These are phyloP conservation scores for Procavia capensis DNA, from an alignment of 2,113 vertebrate genomes.

Conservation along the genomic window DNA sequence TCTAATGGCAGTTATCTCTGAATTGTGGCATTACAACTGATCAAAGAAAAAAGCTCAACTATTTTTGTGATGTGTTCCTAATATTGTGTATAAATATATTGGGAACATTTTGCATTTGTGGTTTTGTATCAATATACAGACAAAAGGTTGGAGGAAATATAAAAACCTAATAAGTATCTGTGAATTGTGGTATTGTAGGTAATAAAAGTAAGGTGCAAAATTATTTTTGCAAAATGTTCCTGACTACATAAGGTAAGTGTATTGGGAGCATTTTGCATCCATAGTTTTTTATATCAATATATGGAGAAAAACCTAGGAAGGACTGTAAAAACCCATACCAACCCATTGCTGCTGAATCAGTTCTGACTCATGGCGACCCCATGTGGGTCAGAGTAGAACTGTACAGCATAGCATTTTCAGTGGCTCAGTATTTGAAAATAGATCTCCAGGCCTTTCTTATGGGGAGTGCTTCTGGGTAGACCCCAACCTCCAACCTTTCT, in stretches of 20 bases:
- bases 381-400: not conserved
- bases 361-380: not conserved
- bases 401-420: not conserved
- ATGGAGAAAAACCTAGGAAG: constrained; percentile 43
- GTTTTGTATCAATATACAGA: constrained; percentile 73
- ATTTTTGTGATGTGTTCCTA: constrained; percentile 80
- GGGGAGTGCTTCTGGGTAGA: not conserved
- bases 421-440: not conserved
- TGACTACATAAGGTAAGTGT: constrained; percentile 55
- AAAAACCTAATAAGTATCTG: not conserved
- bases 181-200: not conserved
- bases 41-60: constrained; percentile 52
- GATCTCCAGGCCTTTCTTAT: not conserved
- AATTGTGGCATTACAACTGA: not conserved
- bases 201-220: constrained; percentile 65
- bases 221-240: constrained; percentile 79
- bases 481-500: not conserved
- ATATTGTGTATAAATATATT: constrained; percentile 73
- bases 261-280: constrained; percentile 74
- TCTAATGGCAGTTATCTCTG: not conserved
- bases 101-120: constrained; percentile 77
- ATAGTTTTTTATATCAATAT: constrained; percentile 75
- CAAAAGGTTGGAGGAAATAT: constrained; percentile 23
- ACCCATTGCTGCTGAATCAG: not conserved
- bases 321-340: not conserved